Conservation (phyloP, 2,888 invertebrate genomes). For the Mythimna vitellina region DNA sequence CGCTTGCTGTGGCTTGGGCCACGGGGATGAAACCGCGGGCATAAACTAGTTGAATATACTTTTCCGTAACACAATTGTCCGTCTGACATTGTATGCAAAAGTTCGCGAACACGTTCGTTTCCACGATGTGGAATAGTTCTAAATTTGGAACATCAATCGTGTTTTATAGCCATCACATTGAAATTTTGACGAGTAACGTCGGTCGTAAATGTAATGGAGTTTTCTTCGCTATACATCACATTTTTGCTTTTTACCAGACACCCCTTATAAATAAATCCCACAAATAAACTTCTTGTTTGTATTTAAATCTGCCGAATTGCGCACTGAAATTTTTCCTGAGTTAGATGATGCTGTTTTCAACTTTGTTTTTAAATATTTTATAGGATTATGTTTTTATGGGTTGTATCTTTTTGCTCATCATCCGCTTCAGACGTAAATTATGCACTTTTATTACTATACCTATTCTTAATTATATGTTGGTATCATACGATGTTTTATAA, state of each 20-base stretch:
- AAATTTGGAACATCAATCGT: conserved; percentile 70
- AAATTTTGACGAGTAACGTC: conserved; percentile 68
- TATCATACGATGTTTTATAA: not conserved
- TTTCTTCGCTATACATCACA: conserved; percentile 48
- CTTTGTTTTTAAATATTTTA: conserved; percentile 27
- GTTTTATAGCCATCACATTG: conserved; percentile 72
- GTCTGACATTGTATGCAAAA: conserved; percentile 30
- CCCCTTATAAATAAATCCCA: conserved; percentile 54
- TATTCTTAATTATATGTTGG: not conserved
- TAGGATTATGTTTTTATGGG: conserved; percentile 25
- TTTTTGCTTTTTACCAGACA: conserved; percentile 57
- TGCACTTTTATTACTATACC: conserved; percentile 2
- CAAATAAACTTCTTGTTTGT: conserved; percentile 55
- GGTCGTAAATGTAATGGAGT: conserved; percentile 70
- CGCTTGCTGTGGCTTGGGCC: no score
- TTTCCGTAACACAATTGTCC: conserved; percentile 32
- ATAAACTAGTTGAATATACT: conserved; percentile 15
- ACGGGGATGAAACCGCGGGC: not conserved
- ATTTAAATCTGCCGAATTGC: conserved; percentile 42
- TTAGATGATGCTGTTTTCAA: conserved; percentile 14
- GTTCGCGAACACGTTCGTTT: conserved; percentile 46
- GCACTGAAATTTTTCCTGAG: conserved; percentile 24
- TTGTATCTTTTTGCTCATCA: conserved; percentile 11
- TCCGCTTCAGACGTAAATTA: conserved; percentile 11
- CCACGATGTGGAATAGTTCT: conserved; percentile 60